Percentiles rank a stretch among this genome's conserved stretches.
Evolutionary conservation across 2,888 invertebrate species (phyloP).

Genomic region (Latrodectus hesperus): DNA sequence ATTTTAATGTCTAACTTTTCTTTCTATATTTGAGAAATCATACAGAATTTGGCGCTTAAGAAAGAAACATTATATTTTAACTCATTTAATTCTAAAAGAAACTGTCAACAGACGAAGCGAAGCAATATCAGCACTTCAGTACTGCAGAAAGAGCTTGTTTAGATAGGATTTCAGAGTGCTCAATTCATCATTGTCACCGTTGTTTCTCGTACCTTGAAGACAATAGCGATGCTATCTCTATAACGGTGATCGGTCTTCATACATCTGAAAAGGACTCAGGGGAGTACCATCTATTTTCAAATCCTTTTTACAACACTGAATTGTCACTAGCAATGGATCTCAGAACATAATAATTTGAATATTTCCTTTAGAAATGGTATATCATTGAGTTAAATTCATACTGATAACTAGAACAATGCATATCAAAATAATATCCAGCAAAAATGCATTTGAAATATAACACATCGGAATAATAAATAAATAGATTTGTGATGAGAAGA

Average conservation of each 20-base stretch:
- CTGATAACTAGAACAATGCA: no score
- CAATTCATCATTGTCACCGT: conserved; percentile 54
- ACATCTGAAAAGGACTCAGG: conserved; percentile 30
- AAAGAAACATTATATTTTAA: no score
- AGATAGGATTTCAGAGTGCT: conserved; percentile 29
- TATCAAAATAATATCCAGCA: no score
- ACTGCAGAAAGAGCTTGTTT: not conserved
- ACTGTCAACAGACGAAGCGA: not conserved
- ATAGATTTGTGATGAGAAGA: no score
- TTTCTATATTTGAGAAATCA: no score
- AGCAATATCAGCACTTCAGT: not conserved
- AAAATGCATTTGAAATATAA: no score
- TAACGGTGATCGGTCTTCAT: conserved; percentile 53
- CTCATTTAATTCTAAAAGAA: not conserved
- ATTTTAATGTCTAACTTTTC: no score
- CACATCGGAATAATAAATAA: no score
- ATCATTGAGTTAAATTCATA: no score
- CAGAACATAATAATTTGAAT: no score
- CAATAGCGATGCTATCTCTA: conserved; percentile 57
- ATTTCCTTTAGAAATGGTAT: no score
- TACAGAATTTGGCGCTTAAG: no score
- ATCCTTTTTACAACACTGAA: conserved; percentile 5
- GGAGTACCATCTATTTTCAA: conserved; percentile 25
- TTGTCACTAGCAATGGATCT: not conserved
- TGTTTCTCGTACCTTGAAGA: conserved; percentile 29